These are phyloP conservation scores for Bos javanicus DNA, from an alignment of 2,113 vertebrate species.

Conservation along the genomic window DNA sequence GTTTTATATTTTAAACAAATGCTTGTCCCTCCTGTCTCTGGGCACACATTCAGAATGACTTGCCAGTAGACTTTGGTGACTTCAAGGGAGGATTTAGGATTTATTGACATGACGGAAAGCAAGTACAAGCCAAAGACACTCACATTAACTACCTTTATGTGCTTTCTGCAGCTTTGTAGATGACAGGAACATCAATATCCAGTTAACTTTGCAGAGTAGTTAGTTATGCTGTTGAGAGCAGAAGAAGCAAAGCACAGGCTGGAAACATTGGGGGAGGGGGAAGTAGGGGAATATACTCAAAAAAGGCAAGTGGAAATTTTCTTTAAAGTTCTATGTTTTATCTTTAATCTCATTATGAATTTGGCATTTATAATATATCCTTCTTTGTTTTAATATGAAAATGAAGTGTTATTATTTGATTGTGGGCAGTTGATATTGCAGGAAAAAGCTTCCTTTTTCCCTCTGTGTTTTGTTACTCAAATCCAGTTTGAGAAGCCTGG, in stretches of 20 bases:
- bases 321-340: not conserved
- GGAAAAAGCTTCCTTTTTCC: not conserved
- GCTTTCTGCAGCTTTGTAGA: not conserved
- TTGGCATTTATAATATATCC: not conserved
- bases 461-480: not conserved
- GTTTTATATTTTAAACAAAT: constrained; percentile 41
- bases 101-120: constrained; percentile 30
- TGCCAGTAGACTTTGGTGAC: not conserved
- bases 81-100: constrained; percentile 7
- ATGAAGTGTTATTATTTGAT: not conserved
- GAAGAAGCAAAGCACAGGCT: not conserved
- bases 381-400: not conserved
- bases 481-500: not conserved
- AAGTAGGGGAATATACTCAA: not conserved
- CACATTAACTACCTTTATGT: not conserved
- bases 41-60: constrained; percentile 35
- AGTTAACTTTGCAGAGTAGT: not conserved
- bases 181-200: constrained; percentile 8
- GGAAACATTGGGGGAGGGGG: accelerated
- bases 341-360: not conserved
- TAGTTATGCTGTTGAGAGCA: not conserved
- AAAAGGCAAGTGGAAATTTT: not conserved
- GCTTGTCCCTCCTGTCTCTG: not conserved
- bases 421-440: not conserved
- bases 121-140: not conserved